Percentiles rank a stretch among this genome's conserved stretches.
Conservation (phyloP, 2,797 vertebrate genomes). For the Gastrophryne carolinensis region DNA sequence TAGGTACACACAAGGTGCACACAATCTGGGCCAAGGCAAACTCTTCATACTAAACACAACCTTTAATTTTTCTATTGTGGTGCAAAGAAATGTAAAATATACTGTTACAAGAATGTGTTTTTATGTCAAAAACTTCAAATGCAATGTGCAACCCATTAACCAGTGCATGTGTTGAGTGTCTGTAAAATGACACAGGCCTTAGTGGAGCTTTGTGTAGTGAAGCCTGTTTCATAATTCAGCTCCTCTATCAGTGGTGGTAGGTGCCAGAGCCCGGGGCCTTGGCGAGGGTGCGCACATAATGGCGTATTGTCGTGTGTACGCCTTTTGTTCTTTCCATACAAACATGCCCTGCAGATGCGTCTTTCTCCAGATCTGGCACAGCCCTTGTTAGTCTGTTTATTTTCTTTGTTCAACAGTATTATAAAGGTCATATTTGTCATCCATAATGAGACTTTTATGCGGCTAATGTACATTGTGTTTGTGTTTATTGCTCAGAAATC, state of each 20-base stretch:
- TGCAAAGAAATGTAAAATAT: too few relatives aligned
- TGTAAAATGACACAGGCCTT: conserved; percentile 19
- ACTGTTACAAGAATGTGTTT: too few relatives aligned
- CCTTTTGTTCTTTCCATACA: conserved; percentile 26
- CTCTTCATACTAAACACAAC: too few relatives aligned
- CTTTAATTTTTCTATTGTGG: too few relatives aligned
- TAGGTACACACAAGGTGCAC: too few relatives aligned
- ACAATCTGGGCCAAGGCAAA: too few relatives aligned
- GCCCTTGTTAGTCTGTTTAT: conserved; percentile 27
- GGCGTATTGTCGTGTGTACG: conserved; percentile 43
- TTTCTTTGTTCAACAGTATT: conserved; percentile 24
- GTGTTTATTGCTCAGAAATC: neutral
- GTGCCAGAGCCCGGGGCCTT: conserved; percentile 45
- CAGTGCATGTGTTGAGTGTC: conserved; percentile 1
- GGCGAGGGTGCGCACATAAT: conserved; percentile 28
- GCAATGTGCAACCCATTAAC: too few relatives aligned
- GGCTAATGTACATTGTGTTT: neutral
- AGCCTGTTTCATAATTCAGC: conserved; percentile 35
- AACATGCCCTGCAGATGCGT: conserved; percentile 44
- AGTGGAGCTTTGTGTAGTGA: conserved; percentile 8
- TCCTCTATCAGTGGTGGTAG: conserved; percentile 21
- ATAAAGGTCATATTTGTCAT: conserved; percentile 27
- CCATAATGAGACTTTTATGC: conserved; percentile 11
- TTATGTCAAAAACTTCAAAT: too few relatives aligned
- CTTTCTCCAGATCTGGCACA: conserved; percentile 27